Percentiles rank a stretch among this genome's conserved stretches.
These are phyloP conservation scores for Zaprionus davidi DNA, from an alignment of 1,140 invertebrate species.

Conservation along the genomic window DNA sequence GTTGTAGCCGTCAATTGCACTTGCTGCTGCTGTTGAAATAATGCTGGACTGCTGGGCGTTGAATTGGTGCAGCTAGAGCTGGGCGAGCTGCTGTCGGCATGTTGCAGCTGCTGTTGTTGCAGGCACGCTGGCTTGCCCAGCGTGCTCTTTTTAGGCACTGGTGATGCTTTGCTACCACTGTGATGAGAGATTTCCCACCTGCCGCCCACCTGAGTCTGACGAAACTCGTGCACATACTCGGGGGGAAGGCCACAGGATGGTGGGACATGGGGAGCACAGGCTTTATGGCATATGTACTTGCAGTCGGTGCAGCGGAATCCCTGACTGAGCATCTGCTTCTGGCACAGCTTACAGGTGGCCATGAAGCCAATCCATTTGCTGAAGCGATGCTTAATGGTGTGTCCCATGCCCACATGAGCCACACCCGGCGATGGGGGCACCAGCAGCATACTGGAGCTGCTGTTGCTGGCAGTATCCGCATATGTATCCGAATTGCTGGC, in stretches of 20 bases:
- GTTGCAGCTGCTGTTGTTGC: slow-evolving; percentile 59
- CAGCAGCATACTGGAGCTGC: slow-evolving; percentile 85
- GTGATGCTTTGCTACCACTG: slow-evolving; percentile 82
- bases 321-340: slow-evolving; percentile 95
- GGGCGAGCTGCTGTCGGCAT: slow-evolving; percentile 95
- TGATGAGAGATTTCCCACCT: slow-evolving; percentile 85
- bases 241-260: slow-evolving; percentile 95
- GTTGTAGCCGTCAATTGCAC: slow-evolving; percentile 51
- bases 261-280: slow-evolving; percentile 95
- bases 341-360: slow-evolving; percentile 95
- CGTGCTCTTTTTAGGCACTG: slow-evolving; percentile 72
- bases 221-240: slow-evolving; percentile 92
- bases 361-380: slow-evolving; percentile 94
- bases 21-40: slow-evolving; percentile 85
- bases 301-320: slow-evolving; percentile 95
- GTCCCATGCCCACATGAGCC: slow-evolving; percentile 91
- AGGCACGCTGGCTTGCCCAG: slow-evolving; percentile 48
- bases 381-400: slow-evolving; percentile 96
- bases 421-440: slow-evolving; percentile 92
- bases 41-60: slow-evolving; percentile 96
- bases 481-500: slow-evolving; percentile 85
- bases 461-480: slow-evolving; percentile 79
- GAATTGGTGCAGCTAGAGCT: slow-evolving; percentile 98
- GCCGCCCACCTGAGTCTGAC: slow-evolving; percentile 85
- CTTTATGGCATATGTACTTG: slow-evolving; percentile 95